These are phyloP conservation scores for Pipistrellus kuhlii DNA, from an alignment of 2,797 vertebrate species.

Conservation along the genomic window DNA sequence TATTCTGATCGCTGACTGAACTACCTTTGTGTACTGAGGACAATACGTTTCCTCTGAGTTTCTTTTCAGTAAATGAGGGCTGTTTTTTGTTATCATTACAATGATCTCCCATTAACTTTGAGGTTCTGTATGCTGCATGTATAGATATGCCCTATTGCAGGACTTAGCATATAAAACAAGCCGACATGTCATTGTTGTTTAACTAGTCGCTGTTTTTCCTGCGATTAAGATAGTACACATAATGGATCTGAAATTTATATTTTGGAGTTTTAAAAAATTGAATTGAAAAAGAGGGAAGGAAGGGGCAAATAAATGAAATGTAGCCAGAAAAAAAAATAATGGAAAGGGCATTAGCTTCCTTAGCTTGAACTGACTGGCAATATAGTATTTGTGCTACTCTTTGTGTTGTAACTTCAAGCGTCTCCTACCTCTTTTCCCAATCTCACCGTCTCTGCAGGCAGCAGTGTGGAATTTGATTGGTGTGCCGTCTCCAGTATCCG, in stretches of 20 bases:
- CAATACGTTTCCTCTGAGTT: not conserved
- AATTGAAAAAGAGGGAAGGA: not conserved
- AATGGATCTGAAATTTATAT: not conserved
- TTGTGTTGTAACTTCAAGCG: conserved; percentile 35
- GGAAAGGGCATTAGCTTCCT: conserved; percentile 56
- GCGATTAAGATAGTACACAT: not conserved
- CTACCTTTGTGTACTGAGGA: not conserved
- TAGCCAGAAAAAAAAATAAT: no score
- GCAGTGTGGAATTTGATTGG: conserved; percentile 98
- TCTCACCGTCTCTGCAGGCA: conserved; percentile 89
- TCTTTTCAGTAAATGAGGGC: not conserved
- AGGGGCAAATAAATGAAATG: not conserved
- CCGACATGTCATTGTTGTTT: not conserved
- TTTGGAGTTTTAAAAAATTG: conserved; percentile 61
- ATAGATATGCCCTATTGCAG: not conserved
- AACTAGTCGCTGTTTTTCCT: not conserved
- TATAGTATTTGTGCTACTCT: not conserved
- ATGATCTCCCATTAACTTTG: not conserved
- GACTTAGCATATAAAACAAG: not conserved
- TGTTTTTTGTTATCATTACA: conserved; percentile 38
- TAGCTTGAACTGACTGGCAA: conserved; percentile 29
- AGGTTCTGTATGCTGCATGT: conserved; percentile 27
- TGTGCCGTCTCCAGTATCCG: conserved; percentile 97
- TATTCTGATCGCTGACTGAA: not conserved
- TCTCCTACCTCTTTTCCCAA: conserved; percentile 32